Conservation (phyloP, 1,140 invertebrate genomes). For the Calosoma granatense region DNA sequence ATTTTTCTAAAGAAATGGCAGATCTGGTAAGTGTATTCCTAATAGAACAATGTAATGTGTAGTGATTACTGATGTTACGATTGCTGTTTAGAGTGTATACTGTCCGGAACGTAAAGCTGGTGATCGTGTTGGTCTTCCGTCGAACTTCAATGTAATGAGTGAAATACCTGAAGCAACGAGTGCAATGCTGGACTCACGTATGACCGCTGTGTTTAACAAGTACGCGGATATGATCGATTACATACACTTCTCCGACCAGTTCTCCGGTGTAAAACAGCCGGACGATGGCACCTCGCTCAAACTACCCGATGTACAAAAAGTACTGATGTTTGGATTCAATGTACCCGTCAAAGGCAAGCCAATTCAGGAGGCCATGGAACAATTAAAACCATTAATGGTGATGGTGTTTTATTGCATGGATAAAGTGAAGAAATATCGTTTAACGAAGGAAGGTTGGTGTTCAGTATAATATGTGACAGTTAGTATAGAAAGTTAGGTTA, state of each 20-base stretch:
- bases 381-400: constrained; percentile 68
- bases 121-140: constrained; percentile 79
- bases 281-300: constrained; percentile 42
- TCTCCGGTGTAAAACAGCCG: constrained; percentile 75
- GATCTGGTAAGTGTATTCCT: constrained; percentile 62
- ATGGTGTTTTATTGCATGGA: constrained; percentile 88
- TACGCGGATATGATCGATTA: constrained; percentile 84
- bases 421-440: constrained; percentile 76
- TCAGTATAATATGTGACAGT: constrained; percentile 11
- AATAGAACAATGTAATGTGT: constrained; percentile 9
- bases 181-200: constrained; percentile 73
- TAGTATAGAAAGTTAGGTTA: too few species aligned
- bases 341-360: constrained; percentile 54
- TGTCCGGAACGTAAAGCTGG: constrained; percentile 82
- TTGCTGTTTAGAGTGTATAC: constrained; percentile 61
- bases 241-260: constrained; percentile 96
- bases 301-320: constrained; percentile 31
- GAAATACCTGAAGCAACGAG: constrained; percentile 82
- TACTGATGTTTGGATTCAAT: constrained; percentile 79
- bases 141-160: constrained; percentile 72
- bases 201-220: constrained; percentile 72
- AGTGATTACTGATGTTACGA: too few species aligned
- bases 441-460: constrained; percentile 77
- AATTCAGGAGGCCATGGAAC: constrained; percentile 52
- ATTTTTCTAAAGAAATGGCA: constrained; percentile 84